These are phyloP conservation scores for Oryctes rhinoceros DNA, from an alignment of 1,140 invertebrate genomes.

Conservation along the genomic window DNA sequence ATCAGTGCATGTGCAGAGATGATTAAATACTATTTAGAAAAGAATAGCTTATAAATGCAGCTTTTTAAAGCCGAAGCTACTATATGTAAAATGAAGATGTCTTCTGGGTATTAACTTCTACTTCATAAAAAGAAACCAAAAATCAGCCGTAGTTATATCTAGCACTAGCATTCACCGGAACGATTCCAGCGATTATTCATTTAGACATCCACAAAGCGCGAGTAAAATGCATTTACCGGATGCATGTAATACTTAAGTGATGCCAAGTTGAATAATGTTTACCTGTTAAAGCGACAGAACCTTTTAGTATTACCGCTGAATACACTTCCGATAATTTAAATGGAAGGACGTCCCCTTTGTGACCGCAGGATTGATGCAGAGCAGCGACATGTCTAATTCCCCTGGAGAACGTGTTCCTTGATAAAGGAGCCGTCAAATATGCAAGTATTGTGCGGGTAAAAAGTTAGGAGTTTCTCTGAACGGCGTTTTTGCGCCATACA, in stretches of 20 bases:
- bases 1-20: too few relatives aligned
- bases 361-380: slow-evolving; percentile 35
- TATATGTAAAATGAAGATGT: too few relatives aligned
- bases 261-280: slow-evolving; percentile 31
- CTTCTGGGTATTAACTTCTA: too few relatives aligned
- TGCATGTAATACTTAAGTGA: slow-evolving; percentile 32
- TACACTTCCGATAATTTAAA: slow-evolving; percentile 39
- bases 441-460: slow-evolving; percentile 28
- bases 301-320: slow-evolving; percentile 34
- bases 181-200: background rate
- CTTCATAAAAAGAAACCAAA: too few relatives aligned
- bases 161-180: too few relatives aligned
- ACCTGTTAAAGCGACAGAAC: slow-evolving; percentile 33
- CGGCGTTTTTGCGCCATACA: background rate
- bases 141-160: too few relatives aligned
- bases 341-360: slow-evolving; percentile 36
- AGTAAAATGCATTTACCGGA: slow-evolving; percentile 15
- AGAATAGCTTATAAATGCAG: too few relatives aligned
- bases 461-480: slow-evolving; percentile 14
- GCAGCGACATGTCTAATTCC: slow-evolving; percentile 38
- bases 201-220: background rate
- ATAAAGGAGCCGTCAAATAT: slow-evolving; percentile 37
- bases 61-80: too few relatives aligned
- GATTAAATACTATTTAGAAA: too few relatives aligned
- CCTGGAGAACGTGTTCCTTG: slow-evolving; percentile 32